Evolutionary conservation across 2,113 vertebrate species (phyloP).

Genomic region (Maccullochella peelii): DNA sequence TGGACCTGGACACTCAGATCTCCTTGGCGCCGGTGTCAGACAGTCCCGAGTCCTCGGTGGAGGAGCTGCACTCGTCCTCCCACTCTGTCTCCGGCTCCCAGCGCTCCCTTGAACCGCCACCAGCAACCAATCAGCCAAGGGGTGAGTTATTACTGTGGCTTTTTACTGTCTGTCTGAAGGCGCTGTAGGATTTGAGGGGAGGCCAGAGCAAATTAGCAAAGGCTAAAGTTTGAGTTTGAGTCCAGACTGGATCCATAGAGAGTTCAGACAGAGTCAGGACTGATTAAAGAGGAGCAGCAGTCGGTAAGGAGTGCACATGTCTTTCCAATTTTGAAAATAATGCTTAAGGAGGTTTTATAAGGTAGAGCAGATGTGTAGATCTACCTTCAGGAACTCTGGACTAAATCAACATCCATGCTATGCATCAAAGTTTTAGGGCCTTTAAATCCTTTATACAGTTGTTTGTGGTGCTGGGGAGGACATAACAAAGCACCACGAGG

Average conservation of each 20-base stretch:
- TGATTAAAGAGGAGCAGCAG: conserved; percentile 18
- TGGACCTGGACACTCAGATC: conserved; percentile 87
- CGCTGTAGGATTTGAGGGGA: conserved; percentile 39
- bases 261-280: conserved; percentile 16
- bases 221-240: not conserved
- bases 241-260: conserved; percentile 18
- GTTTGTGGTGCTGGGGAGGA: not conserved
- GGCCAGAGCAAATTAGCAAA: conserved; percentile 39
- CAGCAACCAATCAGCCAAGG: conserved; percentile 48
- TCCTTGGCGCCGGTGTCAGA: conserved; percentile 85
- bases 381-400: conserved; percentile 1
- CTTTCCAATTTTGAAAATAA: not conserved
- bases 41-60: conserved; percentile 85
- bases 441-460: not conserved
- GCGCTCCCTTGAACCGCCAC: conserved; percentile 74
- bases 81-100: conserved; percentile 80
- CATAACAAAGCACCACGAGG: not conserved
- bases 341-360: not conserved
- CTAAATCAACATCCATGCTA: not conserved
- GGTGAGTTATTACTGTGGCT: conserved; percentile 66
- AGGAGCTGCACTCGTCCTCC: conserved; percentile 84
- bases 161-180: conserved; percentile 35
- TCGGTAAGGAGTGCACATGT: not conserved
- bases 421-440: not conserved
- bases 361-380: conserved; percentile 5